Evolutionary conservation across 2,797 vertebrate genomes (phyloP).

Genomic region (Myripristis murdjan): DNA sequence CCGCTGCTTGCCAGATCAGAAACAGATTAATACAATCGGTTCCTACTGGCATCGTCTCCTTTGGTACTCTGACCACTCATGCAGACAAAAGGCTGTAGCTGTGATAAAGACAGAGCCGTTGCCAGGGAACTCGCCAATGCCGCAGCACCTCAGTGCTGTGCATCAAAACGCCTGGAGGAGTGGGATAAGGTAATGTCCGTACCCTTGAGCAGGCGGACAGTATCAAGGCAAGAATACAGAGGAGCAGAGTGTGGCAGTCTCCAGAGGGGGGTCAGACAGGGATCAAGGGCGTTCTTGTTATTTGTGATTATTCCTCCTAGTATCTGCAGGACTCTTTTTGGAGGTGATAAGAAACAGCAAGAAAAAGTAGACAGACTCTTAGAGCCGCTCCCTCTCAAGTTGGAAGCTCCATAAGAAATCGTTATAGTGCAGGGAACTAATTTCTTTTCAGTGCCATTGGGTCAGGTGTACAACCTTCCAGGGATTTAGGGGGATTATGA

Average conservation of each 20-base stretch:
- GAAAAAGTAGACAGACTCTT: constrained; percentile 49
- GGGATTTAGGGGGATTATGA: constrained; percentile 79
- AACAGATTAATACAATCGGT: constrained; percentile 35
- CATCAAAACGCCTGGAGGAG: constrained; percentile 54
- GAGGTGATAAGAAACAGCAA: constrained; percentile 67
- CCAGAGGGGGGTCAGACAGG: constrained; percentile 62
- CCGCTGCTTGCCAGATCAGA: constrained; percentile 33
- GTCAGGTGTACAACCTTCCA: constrained; percentile 76
- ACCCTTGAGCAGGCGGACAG: constrained; percentile 55
- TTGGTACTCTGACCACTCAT: constrained; percentile 51
- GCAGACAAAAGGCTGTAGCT: constrained; percentile 52
- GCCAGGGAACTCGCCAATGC: constrained; percentile 31
- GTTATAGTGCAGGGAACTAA: constrained; percentile 73
- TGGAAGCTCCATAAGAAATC: constrained; percentile 65
- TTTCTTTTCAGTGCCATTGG: constrained; percentile 75
- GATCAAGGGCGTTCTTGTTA: constrained; percentile 82
- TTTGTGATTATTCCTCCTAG: constrained; percentile 76
- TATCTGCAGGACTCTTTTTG: constrained; percentile 65
- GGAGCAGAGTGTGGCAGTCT: constrained; percentile 49
- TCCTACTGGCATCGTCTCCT: constrained; percentile 47
- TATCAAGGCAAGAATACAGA: constrained; percentile 58
- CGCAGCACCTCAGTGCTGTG: constrained; percentile 42
- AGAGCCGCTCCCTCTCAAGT: constrained; percentile 58
- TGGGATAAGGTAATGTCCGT: constrained; percentile 70
- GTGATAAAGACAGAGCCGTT: constrained; percentile 55